Evolutionary conservation across 2,113 vertebrate species (phyloP).

Genomic region (Lepus europaeus): DNA sequence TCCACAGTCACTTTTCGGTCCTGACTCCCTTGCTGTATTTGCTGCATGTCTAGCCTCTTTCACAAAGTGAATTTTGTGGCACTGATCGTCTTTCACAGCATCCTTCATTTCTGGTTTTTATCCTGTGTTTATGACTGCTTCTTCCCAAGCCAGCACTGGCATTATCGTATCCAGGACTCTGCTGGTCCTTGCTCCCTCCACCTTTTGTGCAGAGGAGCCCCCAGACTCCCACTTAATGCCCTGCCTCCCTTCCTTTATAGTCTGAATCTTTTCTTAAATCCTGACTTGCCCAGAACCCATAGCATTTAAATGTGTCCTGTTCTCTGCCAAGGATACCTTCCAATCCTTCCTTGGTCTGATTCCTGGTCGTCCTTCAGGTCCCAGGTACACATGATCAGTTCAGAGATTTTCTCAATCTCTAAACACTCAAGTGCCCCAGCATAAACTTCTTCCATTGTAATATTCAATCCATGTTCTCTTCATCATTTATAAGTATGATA

Average conservation of each 20-base stretch:
- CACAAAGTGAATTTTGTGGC: neutral
- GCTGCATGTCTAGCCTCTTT: neutral
- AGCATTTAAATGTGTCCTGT: neutral
- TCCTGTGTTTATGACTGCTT: neutral
- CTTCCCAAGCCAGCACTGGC: neutral
- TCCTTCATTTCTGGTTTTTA: neutral
- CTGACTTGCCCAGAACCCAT: neutral
- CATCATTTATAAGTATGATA: neutral
- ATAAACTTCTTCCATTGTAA: neutral
- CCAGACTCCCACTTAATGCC: accelerated
- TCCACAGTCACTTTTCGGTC: neutral
- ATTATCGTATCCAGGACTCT: neutral
- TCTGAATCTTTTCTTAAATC: neutral
- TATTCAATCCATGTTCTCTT: neutral
- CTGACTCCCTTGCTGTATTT: neutral
- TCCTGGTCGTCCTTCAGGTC: neutral
- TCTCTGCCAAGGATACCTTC: neutral
- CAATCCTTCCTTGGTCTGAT: neutral
- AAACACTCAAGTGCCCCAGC: neutral
- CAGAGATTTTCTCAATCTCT: neutral
- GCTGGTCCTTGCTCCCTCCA: neutral
- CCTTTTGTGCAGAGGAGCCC: accelerated
- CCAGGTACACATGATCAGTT: neutral
- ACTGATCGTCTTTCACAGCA: neutral
- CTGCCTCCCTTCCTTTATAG: neutral